Evolutionary conservation across 30 jellyfish, hydroid and myxozoan genomes (phyloP).

Genomic region (Pelagia noctiluca): DNA sequence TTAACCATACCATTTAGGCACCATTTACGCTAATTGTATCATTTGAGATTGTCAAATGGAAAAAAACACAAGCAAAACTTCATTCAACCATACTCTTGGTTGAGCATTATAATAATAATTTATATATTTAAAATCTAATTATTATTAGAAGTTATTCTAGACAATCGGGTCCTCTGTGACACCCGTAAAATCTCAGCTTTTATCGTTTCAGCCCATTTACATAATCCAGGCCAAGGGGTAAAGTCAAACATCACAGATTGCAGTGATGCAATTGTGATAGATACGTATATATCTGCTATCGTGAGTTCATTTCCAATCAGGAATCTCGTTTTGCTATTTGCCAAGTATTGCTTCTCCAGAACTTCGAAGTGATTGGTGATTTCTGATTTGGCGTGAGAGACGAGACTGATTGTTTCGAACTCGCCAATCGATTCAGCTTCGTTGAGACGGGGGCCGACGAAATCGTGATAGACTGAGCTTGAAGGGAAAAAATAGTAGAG

Average conservation of each 20-base stretch:
- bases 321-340: neutral
- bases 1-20: too few species aligned
- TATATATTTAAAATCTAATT: too few species aligned
- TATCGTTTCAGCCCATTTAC: constrained; percentile 63
- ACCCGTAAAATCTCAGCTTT: constrained; percentile 36
- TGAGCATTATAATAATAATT: too few species aligned
- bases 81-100: too few species aligned
- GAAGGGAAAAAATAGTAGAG: too few species aligned
- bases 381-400: constrained; percentile 60
- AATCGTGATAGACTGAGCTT: constrained; percentile 59
- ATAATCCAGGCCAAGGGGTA: constrained; percentile 65
- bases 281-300: constrained; percentile 53
- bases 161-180: constrained; percentile 30
- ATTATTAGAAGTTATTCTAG: neutral
- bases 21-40: too few species aligned
- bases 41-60: too few species aligned
- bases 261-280: constrained; percentile 34
- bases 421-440: constrained; percentile 69
- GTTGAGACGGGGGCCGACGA: constrained; percentile 61
- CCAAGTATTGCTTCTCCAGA: constrained; percentile 38
- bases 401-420: constrained; percentile 46
- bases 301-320: constrained; percentile 41
- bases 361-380: constrained; percentile 54
- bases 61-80: too few species aligned
- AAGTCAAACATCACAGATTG: constrained; percentile 62